Evolutionary conservation across 2,888 invertebrate species (phyloP), one percentile per base, ranked within the genome.

Genomic region (Agrotis clavis): DNA sequence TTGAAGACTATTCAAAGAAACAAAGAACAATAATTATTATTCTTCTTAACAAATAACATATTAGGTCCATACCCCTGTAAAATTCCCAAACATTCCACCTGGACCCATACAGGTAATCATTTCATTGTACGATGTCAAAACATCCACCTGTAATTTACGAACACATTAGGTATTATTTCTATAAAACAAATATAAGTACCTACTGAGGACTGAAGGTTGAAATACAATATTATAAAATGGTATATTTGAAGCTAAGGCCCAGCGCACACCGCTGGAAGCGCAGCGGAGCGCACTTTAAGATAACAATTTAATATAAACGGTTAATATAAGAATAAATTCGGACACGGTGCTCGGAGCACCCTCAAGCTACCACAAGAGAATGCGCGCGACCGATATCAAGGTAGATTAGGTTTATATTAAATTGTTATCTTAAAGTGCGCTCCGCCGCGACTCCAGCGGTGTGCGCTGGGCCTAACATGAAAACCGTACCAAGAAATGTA

Each of bases 41-140:
- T 19, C 0, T 18, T 45, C 1, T 25, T 41, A 2, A 50, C 19
- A 45, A 50, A 48, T 48, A n/a, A 19, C 11, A 67, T n/a, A 35
- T 14, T 14, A 21, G 4, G 0, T 48, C 90, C 92, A 92, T 87
- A 96, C 96, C 18, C 95, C 95, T 13, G 94, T 93, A 61, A 96
- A 96, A 80, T 96, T 96, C 4, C 96, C 97, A 78, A 96, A 96
- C 94, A 97, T 95, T 2, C 96, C 96, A 14, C 96, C 96, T 1
- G 95, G 94, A 1, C 96, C 96, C 95, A 97, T 96, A 79, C 94
- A 95, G 4, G 95, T 94, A 30, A 96, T 92, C 94, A 96, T 95
- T 90, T 96, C 96, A 83, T 95, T 96, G 79, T 95, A 96, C 2
- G 95, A 94, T 59, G 93, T 93, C 64, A 95, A 87, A 62, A 96